A percentile compares a stretch with the other conserved stretches of the same genome.
These are phyloP conservation scores for Metacarcinus magister DNA, from an alignment of 2,888 invertebrate species.

Conservation along the genomic window DNA sequence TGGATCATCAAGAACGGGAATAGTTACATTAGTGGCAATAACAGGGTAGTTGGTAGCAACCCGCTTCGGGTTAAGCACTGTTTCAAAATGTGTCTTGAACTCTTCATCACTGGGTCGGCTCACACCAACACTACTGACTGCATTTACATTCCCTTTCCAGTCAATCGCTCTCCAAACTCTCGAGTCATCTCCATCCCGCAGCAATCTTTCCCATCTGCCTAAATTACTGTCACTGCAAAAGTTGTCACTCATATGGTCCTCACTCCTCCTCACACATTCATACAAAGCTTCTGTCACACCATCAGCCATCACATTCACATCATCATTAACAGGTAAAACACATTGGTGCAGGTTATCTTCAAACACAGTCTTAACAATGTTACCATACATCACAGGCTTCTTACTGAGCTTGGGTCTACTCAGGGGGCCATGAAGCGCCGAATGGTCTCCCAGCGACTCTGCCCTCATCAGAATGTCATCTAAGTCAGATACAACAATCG, in stretches of 20 bases:
- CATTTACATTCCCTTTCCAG: not conserved
- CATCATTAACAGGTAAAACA: too few species aligned
- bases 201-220: not conserved
- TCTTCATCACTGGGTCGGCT: not conserved
- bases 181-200: slow-evolving; percentile 23
- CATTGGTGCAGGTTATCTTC: too few species aligned
- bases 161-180: slow-evolving; percentile 9
- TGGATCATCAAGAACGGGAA: not conserved
- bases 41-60: not conserved
- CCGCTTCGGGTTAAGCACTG: not conserved
- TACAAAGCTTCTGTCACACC: too few species aligned
- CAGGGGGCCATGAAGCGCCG: not conserved
- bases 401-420: too few species aligned
- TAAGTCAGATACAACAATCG: not conserved
- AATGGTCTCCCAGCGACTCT: not conserved
- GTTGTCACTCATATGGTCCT: not conserved
- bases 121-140: too few species aligned
- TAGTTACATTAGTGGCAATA: not conserved
- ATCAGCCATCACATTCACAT: too few species aligned
- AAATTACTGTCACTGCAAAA: not conserved
- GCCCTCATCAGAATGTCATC: not conserved
- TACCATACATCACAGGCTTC: too few species aligned
- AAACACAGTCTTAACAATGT: too few species aligned
- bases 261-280: not conserved
- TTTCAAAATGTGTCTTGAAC: slow-evolving; percentile 31